A percentile compares a stretch with the other conserved stretches of the same genome.
phyloP scores from a whole-genome alignment of 2,113 vertebrate genomes.

The Pipra filicauda region DNA sequence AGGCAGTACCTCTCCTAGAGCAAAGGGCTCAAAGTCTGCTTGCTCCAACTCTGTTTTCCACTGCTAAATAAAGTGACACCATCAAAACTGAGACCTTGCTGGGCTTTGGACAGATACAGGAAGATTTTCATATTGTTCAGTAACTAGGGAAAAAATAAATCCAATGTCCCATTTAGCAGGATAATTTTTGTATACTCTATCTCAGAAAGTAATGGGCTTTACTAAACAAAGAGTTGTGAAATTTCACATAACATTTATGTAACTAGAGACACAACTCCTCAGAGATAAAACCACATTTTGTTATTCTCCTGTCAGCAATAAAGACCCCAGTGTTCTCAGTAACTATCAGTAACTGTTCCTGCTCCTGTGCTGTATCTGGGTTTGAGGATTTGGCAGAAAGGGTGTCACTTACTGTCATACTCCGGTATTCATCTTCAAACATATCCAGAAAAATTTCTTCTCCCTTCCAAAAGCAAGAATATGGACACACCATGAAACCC shows the following conservation, averaged over 20 bases:
- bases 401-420: conserved; percentile 87
- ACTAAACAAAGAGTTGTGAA: not conserved
- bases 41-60: not conserved
- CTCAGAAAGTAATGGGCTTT: not conserved
- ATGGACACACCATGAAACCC: not conserved
- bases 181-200: not conserved
- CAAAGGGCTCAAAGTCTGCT: not conserved
- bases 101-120: not conserved
- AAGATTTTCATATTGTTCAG: not conserved
- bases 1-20: not conserved
- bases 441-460: conserved; percentile 99
- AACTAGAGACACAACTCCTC: not conserved
- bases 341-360: not conserved
- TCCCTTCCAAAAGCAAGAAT: conserved; percentile 75
- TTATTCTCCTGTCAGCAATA: not conserved
- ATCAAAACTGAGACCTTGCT: not conserved
- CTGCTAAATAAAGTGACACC: not conserved
- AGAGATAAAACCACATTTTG: not conserved
- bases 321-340: not conserved
- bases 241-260: not conserved
- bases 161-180: not conserved
- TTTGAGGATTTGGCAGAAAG: not conserved
- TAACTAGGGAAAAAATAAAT: not conserved
- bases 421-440: conserved; percentile 98
- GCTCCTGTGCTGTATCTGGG: not conserved